These are phyloP conservation scores for Galleria mellonella DNA, from an alignment of 1,140 invertebrate species.

Conservation along the genomic window DNA sequence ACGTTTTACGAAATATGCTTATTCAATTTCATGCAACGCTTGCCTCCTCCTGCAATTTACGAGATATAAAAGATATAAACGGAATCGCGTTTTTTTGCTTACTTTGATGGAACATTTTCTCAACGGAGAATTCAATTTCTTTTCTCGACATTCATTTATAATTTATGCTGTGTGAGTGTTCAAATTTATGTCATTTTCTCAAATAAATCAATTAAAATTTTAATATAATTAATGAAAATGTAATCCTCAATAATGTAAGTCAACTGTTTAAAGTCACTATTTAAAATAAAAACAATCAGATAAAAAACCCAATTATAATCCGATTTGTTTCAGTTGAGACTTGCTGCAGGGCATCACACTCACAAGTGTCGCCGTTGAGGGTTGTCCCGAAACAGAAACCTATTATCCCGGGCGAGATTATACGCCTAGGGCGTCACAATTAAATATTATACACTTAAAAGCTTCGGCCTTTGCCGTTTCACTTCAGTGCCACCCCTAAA, in stretches of 20 bases:
- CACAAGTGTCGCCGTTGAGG: conserved; percentile 65
- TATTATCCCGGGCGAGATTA: conserved; percentile 75
- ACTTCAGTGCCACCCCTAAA: conserved; percentile 72
- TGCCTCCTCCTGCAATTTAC: conserved; percentile 73
- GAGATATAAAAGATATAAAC: conserved; percentile 74
- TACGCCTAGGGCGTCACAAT: conserved; percentile 75
- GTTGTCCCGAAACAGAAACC: conserved; percentile 73
- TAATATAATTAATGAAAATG: neutral
- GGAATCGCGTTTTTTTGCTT: conserved; percentile 72
- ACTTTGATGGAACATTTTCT: conserved; percentile 70
- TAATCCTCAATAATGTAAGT: neutral
- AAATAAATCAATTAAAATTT: neutral
- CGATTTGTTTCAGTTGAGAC: conserved; percentile 64
- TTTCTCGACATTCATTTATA: conserved; percentile 56
- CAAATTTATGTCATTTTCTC: conserved; percentile 6
- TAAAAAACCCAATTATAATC: conserved; percentile 68
- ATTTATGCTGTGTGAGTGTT: conserved; percentile 43
- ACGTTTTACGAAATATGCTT: conserved; percentile 74
- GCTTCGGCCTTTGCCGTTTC: conserved; percentile 74
- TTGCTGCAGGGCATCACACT: conserved; percentile 65
- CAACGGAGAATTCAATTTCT: conserved; percentile 68
- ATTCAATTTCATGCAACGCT: conserved; percentile 75
- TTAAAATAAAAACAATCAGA: conserved; percentile 34
- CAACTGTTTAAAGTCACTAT: too few species aligned
- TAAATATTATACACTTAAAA: conserved; percentile 76